phyloP scores from a whole-genome alignment of 2,888 invertebrate species.

The Candidula unifasciata region DNA sequence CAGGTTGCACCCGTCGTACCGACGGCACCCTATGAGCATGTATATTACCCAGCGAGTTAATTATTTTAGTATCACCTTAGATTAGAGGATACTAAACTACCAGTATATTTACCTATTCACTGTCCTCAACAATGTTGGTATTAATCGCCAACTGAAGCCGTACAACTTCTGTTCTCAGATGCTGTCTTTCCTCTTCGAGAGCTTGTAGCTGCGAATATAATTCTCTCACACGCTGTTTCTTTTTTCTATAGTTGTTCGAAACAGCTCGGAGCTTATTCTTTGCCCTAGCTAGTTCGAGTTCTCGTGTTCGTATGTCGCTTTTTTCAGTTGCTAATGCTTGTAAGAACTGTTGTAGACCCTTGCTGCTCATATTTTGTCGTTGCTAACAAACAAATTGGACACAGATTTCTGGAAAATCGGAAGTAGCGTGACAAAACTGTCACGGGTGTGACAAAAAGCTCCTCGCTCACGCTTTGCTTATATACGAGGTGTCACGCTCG shows the following conservation, averaged over 20 bases:
- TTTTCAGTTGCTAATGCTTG: background rate
- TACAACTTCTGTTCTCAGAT: slow-evolving; percentile 7
- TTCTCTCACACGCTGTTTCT: background rate
- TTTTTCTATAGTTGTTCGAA: background rate
- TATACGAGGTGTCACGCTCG: too few relatives aligned
- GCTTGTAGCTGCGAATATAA: slow-evolving; percentile 10
- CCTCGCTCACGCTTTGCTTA: too few relatives aligned
- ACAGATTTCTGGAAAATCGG: too few relatives aligned
- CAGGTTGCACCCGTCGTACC: too few relatives aligned
- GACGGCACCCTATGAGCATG: too few relatives aligned
- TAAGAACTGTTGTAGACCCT: background rate
- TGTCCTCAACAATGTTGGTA: background rate
- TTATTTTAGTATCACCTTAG: too few relatives aligned
- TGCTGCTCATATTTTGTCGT: too few relatives aligned
- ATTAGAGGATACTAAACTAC: too few relatives aligned
- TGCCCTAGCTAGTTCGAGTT: background rate
- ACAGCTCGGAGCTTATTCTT: background rate
- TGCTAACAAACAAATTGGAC: too few relatives aligned
- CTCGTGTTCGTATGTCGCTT: background rate
- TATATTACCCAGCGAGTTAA: too few relatives aligned
- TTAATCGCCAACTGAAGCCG: background rate
- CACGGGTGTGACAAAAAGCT: too few relatives aligned
- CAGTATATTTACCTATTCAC: background rate
- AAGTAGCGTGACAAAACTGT: too few relatives aligned
- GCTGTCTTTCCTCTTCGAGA: background rate